Base-by-base conservation (phyloP, 2,888 invertebrate genomes). In the Dugesia japonica region DNA sequence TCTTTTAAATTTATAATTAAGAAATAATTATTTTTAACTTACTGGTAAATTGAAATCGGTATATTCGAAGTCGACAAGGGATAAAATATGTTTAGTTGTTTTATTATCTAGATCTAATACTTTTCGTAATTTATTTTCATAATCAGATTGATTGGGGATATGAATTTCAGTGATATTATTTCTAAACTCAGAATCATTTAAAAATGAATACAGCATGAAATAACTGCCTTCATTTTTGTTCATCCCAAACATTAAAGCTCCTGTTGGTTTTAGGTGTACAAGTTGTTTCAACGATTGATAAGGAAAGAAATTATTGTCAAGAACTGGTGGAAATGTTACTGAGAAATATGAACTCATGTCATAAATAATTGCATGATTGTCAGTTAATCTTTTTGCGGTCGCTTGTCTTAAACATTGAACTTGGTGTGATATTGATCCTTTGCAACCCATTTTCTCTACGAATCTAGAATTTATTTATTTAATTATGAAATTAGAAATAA, bases 151-250 rank as follows among this genome's bases (percentile, higher is more conserved):
- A 71, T 28, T 33, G 9, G n/a, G 23, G n/a, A 76, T 28, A 1
- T 26, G 27, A 15, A 76, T 26, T 1, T 28, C 23, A 15, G 26
- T 26, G 4, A 15, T 72, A 20, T 71, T 33, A 13, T 28, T 23
- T 26, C 1, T 7, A 9, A 26, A 76, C 1, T 76, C 72, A 26
- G 72, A 4, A 31, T 77, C 26, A 7, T 9, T 7, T 0, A 77
- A 42, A 27, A 92, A 92, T 85, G 92, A 92, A 87, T 93, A 94
- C 78, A 93, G 87, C 81, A 94, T 88, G 86, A 93, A 94, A 86
- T 92, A 94, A 4, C 91, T 92, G 79, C 94, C 93, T 89, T 95
- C 95, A 84, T 95, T 93, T 84, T 90, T 89, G 85, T 94, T 94
- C 85, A 92, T 92, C 78, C 95, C 95, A 80, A 94, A 89, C 81